Percentiles rank a stretch among this genome's conserved stretches.
Evolutionary conservation across 2,888 invertebrate genomes (phyloP).

Genomic region (Drosophila borealis): DNA sequence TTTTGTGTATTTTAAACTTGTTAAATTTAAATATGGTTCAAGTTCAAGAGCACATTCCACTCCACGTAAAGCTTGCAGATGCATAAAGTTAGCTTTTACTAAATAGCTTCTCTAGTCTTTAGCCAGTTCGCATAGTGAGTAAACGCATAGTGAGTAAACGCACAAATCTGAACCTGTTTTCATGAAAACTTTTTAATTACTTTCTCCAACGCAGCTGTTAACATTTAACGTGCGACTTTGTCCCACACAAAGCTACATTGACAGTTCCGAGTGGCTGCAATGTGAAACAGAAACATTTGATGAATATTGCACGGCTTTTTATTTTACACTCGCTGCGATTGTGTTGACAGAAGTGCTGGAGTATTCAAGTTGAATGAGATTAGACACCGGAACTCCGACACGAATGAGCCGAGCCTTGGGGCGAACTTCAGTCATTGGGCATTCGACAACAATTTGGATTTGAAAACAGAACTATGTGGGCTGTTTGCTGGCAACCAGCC

Average conservation of each 20-base stretch:
- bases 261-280: constrained; percentile 26
- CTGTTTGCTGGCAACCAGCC: not conserved
- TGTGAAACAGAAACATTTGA: constrained; percentile 11
- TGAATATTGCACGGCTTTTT: constrained; percentile 17
- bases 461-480: not conserved
- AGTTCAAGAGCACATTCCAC: not conserved
- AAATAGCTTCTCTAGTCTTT: not conserved
- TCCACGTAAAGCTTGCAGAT: not conserved
- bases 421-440: constrained; percentile 25
- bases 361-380: constrained; percentile 47
- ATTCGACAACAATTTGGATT: constrained; percentile 23
- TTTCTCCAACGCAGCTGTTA: constrained; percentile 40
- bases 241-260: constrained; percentile 22
- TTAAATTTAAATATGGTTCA: not conserved
- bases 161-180: constrained; percentile 11
- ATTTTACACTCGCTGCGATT: constrained; percentile 41
- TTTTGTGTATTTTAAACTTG: not conserved
- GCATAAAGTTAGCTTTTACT: not conserved
- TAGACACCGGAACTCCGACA: constrained; percentile 27
- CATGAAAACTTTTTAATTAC: constrained; percentile 57
- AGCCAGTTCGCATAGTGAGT: not conserved
- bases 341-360: constrained; percentile 48
- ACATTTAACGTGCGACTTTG: constrained; percentile 40
- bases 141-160: not conserved
- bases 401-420: constrained; percentile 16